Evolutionary conservation across 2,888 invertebrate species (phyloP).

Genomic region (Apamea anceps): DNA sequence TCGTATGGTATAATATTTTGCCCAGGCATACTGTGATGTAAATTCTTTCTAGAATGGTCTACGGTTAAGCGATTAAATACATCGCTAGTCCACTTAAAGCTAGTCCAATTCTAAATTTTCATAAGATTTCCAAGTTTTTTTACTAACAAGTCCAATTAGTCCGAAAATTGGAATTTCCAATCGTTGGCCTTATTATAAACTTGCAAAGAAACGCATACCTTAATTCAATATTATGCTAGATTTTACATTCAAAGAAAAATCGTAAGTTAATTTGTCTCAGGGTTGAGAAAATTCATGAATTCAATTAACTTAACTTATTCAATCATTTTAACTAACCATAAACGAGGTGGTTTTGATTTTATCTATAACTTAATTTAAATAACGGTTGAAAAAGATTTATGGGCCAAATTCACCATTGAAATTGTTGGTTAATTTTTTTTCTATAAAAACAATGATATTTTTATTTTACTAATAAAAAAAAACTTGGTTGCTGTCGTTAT

Average conservation of each 20-base stretch:
- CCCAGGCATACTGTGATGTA: conserved; percentile 3
- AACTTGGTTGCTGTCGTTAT: neutral
- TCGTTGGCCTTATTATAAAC: conserved; percentile 1
- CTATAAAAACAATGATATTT: neutral
- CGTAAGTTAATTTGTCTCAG: conserved; percentile 13
- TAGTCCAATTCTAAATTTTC: conserved; percentile 39
- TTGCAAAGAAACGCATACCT: neutral
- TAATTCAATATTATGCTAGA: neutral
- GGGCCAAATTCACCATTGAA: neutral
- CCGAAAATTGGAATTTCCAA: conserved; percentile 1
- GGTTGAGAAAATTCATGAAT: conserved; percentile 16
- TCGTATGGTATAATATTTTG: neutral
- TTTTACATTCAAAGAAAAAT: conserved; percentile 17
- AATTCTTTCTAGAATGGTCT: conserved; percentile 3
- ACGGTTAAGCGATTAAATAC: conserved; percentile 10
- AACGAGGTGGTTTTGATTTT: neutral
- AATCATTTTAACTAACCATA: neutral
- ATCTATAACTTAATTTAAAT: neutral
- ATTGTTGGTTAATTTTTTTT: too few species aligned
- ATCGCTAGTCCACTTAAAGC: conserved; percentile 34
- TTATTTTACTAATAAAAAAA: neutral
- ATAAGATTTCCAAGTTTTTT: conserved; percentile 32
- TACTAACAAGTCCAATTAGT: conserved; percentile 11
- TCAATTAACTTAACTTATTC: too few species aligned
- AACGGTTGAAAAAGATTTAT: neutral